phyloP scores from a whole-genome alignment of 2,888 invertebrate species.

The Perizoma flavofasciatum region DNA sequence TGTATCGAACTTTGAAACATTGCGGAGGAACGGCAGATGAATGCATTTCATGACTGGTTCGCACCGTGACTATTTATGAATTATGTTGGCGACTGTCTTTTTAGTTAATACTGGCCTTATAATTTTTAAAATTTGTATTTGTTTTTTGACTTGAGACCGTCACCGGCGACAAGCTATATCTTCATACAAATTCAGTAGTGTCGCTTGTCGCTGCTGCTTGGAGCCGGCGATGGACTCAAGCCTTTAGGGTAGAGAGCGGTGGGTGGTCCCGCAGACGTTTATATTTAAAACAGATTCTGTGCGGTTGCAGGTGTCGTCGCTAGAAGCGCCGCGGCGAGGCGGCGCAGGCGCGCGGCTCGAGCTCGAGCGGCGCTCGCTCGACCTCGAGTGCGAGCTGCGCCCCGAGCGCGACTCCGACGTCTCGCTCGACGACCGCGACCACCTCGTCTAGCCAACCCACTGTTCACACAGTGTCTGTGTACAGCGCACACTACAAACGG shows the following conservation, averaged over 20 bases:
- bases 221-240: too few relatives aligned
- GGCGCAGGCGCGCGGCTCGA: slow-evolving; percentile 59
- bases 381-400: slow-evolving; percentile 79
- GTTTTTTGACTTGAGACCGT: too few relatives aligned
- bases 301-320: slow-evolving; percentile 69
- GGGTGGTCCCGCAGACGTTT: slow-evolving; percentile 17
- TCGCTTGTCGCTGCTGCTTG: too few relatives aligned
- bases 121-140: too few relatives aligned
- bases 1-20: too few relatives aligned
- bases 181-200: too few relatives aligned
- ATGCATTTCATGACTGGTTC: too few relatives aligned
- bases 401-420: slow-evolving; percentile 72
- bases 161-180: too few relatives aligned
- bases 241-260: background rate
- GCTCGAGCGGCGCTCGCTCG: slow-evolving; percentile 78
- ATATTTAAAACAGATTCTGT: slow-evolving; percentile 26
- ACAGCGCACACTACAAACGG: background rate
- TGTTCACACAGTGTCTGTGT: background rate
- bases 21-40: too few relatives aligned
- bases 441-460: slow-evolving; percentile 62
- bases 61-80: too few relatives aligned
- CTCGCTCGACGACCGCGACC: slow-evolving; percentile 77
- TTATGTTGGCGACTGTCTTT: too few relatives aligned
- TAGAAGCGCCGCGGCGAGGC: slow-evolving; percentile 66
- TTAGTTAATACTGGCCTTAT: too few relatives aligned